These are phyloP conservation scores for Lasiurus cinereus DNA, from an alignment of 2,113 vertebrate species.

Conservation along the genomic window DNA sequence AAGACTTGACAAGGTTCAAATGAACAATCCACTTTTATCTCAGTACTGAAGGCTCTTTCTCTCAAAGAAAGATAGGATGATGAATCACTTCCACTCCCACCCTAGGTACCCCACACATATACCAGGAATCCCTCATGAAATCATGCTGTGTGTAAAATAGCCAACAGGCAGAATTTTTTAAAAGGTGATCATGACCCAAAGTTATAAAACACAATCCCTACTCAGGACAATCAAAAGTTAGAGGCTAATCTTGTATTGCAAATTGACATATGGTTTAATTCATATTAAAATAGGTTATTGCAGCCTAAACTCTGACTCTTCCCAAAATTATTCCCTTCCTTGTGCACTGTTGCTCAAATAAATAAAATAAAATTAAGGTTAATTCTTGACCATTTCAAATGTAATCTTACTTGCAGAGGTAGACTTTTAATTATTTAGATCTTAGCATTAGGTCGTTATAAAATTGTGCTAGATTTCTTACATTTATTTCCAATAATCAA, in stretches of 20 bases:
- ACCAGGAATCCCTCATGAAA: neutral
- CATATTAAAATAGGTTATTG: neutral
- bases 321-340: neutral
- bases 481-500: neutral
- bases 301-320: slow-evolving; percentile 6
- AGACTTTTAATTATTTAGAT: neutral
- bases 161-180: neutral
- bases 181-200: neutral
- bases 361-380: slow-evolving; percentile 21
- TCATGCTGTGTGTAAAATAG: neutral
- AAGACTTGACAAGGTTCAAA: slow-evolving; percentile 5
- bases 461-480: neutral
- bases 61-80: slow-evolving; percentile 29
- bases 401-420: neutral
- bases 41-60: neutral
- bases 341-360: neutral
- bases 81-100: neutral
- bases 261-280: neutral
- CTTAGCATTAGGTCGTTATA: neutral
- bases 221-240: neutral
- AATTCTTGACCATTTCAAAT: slow-evolving; percentile 18
- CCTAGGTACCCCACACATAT: neutral
- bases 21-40: slow-evolving; percentile 16
- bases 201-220: neutral
- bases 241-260: neutral